Base-by-base conservation (phyloP, 2,113 vertebrate genomes). In the Microtus ochrogaster region DNA sequence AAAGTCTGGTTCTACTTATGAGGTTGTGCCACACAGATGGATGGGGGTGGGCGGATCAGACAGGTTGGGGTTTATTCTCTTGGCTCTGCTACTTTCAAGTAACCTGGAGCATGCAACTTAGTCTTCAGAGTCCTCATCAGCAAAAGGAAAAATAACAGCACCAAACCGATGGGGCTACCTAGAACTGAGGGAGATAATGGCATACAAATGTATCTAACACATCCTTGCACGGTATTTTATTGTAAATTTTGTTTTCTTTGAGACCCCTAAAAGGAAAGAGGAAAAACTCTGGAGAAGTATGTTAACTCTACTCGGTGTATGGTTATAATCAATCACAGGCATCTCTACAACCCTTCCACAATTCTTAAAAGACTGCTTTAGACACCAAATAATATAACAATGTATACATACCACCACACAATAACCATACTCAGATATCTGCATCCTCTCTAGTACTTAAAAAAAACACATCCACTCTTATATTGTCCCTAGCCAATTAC, bases 131-230 rank as follows among this genome's bases (percentile, higher is more conserved):
- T 89, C 41, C 39, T 91, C 74, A 77, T 10, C 26, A 55, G 41
- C 21, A 93, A 78, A 92, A 17, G 22, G 28, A 96, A 92, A 92
- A 70, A 47, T n/a, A 89, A 49, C 2, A 85, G 17, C 22, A 89
- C 24, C 21, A 72, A 16, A 33, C 3, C 14, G 3, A 66, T 1
- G 1, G 36, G 36, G 16, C 41, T n/a, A 7, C 61, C 52, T 70
- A 87, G 16, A 96, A 70, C 22, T 86, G 52, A 88, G 90, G 30
- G 47, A 87, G 92, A 85, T 47, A 66, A n/a, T 63, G 77, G 41
- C 36, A 72, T 5, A 26, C 30, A 36, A 47, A 83, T 68, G 58
- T 82, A 72, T 8, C 66, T 61, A 73, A 93, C n/a, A 49, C 13
- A 41, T 10, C 39, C 30, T 73, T 13, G 47, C 16, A 81, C 13